Base-by-base conservation (phyloP, 2,888 invertebrate species). In the Hemaris fuciformis region DNA sequence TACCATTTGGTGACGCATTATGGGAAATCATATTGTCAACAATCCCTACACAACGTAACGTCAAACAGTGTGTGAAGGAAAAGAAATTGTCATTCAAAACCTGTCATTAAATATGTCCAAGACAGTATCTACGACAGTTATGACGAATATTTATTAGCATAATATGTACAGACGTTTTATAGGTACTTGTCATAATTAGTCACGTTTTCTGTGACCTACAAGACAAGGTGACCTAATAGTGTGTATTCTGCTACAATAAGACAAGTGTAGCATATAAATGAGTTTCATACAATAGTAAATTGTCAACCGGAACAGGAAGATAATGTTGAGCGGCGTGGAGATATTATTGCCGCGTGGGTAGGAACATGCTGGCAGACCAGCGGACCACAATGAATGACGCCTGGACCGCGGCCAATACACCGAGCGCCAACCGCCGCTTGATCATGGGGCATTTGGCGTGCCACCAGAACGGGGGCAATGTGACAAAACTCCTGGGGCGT, bases 261-360 rank as follows among this genome's bases (percentile, higher is more conserved):
- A 46, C 10, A 46, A 13, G 25, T 25, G 18, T 27, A n/a, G 1
- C 1, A 25, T 4, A 42, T 42, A 57, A 34, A 18, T 5, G 34
- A 23, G 34, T 31, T 6, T 46, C 25, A 22, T 13, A 57, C 22
- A 27, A 43, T n/a, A 27, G 43, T 31, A 27, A 46, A 15, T 8
- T 38, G 15, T 56, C 31, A 57, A 80, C 83, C 86, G 88, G 88
- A 89, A 88, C 83, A 84, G 84, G 84, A 85, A 85, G 81, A 77
- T 76, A 76, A 73, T 73, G 68, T 67, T 71, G 69, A 75, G 73
- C 53, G 53, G 27, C 53, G 18, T 53, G 27, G 18, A 53, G 53
- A 53, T 18, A 77, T 70, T 66, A 67, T 74, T 66, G 70, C 56
- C 63, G 70, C 65, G 81, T 83, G 71, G 78, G 81, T 75, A 70